Evolutionary conservation across 2,113 vertebrate genomes (phyloP).

Genomic region (Psilopsiagon aurifrons): DNA sequence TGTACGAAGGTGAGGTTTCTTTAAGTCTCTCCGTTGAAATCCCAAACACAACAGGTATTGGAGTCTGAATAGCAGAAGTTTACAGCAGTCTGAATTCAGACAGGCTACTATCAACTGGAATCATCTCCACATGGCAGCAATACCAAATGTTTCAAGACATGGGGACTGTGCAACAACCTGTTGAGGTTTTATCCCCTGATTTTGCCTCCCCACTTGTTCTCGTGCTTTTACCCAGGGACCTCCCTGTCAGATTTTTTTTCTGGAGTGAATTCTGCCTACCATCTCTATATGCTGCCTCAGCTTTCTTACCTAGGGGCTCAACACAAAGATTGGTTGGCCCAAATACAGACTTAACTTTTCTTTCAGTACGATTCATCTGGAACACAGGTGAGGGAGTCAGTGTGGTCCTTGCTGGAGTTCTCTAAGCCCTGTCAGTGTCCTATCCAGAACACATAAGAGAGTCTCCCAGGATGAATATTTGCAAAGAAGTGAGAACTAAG

Average conservation of each 20-base stretch:
- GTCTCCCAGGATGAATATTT: not conserved
- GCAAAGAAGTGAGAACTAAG: not conserved
- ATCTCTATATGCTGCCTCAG: not conserved
- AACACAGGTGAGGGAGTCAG: not conserved
- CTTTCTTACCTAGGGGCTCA: not conserved
- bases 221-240: not conserved
- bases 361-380: not conserved
- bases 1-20: not conserved
- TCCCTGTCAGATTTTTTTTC: not conserved
- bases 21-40: not conserved
- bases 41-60: not conserved
- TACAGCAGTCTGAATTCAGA: not conserved
- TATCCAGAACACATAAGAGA: not conserved
- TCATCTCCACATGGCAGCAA: fast-evolving
- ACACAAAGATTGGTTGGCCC: not conserved
- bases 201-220: not conserved
- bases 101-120: not conserved
- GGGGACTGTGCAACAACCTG: not conserved
- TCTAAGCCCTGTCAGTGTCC: not conserved
- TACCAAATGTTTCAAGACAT: not conserved
- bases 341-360: not conserved
- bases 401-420: not conserved
- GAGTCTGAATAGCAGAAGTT: not conserved
- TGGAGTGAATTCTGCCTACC: not conserved
- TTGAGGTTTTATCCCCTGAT: not conserved